A percentile compares a stretch with the other conserved stretches of the same genome.
phyloP scores from a whole-genome alignment of 2,113 vertebrate species.

The Muscicapa adusta region DNA sequence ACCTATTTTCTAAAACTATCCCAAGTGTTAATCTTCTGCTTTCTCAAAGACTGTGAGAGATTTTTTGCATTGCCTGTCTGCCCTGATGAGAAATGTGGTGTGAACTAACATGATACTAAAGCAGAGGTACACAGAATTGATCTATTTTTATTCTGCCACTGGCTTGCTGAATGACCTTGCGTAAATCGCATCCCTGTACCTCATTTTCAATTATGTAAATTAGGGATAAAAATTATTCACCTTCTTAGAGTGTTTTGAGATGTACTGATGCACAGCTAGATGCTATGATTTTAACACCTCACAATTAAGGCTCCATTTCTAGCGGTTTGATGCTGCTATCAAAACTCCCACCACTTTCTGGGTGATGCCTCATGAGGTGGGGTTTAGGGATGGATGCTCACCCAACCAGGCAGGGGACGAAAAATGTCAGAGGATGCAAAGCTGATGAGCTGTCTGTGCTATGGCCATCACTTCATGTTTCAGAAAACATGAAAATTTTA shows the following conservation, averaged over 20 bases:
- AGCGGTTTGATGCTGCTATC: accelerated
- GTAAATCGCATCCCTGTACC: neutral
- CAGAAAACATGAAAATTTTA: neutral
- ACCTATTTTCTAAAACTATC: neutral
- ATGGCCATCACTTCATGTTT: neutral
- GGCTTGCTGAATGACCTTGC: constrained; percentile 33
- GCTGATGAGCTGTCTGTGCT: neutral
- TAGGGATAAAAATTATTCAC: constrained; percentile 44
- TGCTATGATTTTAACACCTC: neutral
- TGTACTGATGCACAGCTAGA: neutral
- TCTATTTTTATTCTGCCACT: constrained; percentile 29
- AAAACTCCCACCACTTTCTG: neutral
- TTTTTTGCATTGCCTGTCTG: neutral
- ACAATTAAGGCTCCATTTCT: neutral
- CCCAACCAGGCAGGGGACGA: neutral
- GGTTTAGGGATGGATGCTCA: neutral
- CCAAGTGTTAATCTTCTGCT: neutral
- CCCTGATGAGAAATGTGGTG: neutral
- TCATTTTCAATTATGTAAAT: constrained; percentile 57
- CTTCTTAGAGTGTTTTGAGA: constrained; percentile 21
- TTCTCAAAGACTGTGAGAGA: neutral
- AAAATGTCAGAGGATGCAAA: neutral
- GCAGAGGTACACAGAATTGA: neutral
- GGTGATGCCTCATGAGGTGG: neutral
- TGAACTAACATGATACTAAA: neutral